A percentile compares a stretch with the other conserved stretches of the same genome.
These are phyloP conservation scores for Dendrolimus pini DNA, from an alignment of 2,888 invertebrate genomes.

Conservation along the genomic window DNA sequence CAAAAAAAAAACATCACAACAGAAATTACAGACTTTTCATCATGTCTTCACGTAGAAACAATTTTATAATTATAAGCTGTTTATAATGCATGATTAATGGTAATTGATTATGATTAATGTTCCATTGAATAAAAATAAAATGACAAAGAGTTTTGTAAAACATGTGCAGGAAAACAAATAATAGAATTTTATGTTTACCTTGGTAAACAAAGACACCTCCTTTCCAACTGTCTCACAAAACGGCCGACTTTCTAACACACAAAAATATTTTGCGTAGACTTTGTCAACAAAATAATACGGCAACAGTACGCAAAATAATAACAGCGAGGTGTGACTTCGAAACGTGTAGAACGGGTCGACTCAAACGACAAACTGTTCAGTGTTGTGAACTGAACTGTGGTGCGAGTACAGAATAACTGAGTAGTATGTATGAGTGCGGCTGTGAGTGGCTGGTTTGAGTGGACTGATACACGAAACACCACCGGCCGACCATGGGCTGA, in stretches of 20 bases:
- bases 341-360: slow-evolving; percentile 40
- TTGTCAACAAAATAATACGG: slow-evolving; percentile 25
- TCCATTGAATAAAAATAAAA: background rate
- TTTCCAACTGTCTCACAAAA: slow-evolving; percentile 16
- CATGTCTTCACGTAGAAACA: too few species aligned
- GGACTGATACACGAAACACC: slow-evolving; percentile 27
- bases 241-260: slow-evolving; percentile 22
- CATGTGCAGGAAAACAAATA: slow-evolving; percentile 6
- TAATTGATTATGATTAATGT: background rate
- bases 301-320: slow-evolving; percentile 30
- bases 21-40: too few species aligned
- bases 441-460: slow-evolving; percentile 16
- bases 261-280: slow-evolving; percentile 18
- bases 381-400: slow-evolving; percentile 16
- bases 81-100: too few species aligned
- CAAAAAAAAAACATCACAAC: too few species aligned
- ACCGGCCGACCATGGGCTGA: slow-evolving; percentile 27
- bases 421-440: slow-evolving; percentile 1
- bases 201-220: slow-evolving; percentile 14
- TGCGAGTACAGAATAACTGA: background rate
- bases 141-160: slow-evolving; percentile 1
- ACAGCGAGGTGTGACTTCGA: slow-evolving; percentile 33
- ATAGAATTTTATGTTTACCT: slow-evolving; percentile 22
- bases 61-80: too few species aligned
- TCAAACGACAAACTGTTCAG: slow-evolving; percentile 43